Base-by-base conservation (phyloP, 2,888 invertebrate genomes). In the Xestia sexstrigata region DNA sequence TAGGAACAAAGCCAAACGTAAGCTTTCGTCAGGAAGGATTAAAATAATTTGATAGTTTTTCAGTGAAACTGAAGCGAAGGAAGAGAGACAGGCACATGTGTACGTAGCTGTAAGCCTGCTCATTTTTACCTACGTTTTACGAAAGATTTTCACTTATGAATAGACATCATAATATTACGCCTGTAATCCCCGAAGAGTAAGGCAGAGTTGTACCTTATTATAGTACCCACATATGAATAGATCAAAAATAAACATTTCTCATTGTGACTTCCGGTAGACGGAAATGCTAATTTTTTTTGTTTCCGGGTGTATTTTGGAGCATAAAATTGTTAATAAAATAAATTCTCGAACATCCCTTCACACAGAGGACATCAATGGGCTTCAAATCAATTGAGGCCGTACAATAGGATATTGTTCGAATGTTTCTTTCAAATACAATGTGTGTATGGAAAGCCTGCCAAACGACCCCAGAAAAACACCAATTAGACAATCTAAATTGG, bases 341-440 rank as follows among this genome's bases (percentile, higher is more conserved):
- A 65, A 65, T 74, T 47, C 35, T 45, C n/a, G 47, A 75, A 26
- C 69, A 52, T 69, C 60, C 35, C 13, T 7, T n/a, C 55, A 42
- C 55, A 70, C 42, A 68, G 76, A 74, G 39, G 42, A 63, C 47
- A 76, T 77, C 81, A 78, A 83, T 73, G 26, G 47, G 69, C 52
- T 79, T 77, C 81, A 78, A 77, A 87, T 87, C 76, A 85, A 87
- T 68, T 80, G 79, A 84, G 58, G 79, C 74, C 70, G 62, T 84
- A 80, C 73, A 80, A 79, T 58, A 55, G 47, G 23, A 73, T 62
- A 73, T 71, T 77, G 65, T 79, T 65, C 49, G 60, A 70, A 42
- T 73, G 62, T 79, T 52, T 74, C n/a, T 76, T 45, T 66, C 55
- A 71, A n/a, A 58, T 63, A 69, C 70, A 69, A 71, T 79, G 26